phyloP scores from a whole-genome alignment of 2,888 invertebrate species.

The Hypena proboscidalis region DNA sequence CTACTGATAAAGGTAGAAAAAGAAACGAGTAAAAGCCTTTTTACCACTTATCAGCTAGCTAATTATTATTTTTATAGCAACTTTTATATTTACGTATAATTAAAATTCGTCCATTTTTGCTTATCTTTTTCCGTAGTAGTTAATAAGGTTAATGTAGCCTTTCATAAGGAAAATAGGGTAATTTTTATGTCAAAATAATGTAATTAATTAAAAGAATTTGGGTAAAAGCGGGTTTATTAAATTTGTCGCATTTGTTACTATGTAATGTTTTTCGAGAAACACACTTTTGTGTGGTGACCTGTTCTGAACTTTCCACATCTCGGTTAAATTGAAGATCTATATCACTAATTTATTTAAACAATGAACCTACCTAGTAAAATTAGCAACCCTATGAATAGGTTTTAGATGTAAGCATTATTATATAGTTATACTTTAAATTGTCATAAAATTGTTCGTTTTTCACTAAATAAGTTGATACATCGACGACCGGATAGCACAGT shows the following conservation, averaged over 20 bases:
- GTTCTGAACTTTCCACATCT: no score
- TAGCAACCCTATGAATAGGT: no score
- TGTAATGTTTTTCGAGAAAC: slow-evolving; percentile 16
- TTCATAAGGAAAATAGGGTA: slow-evolving; percentile 50
- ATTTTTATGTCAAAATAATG: slow-evolving; percentile 47
- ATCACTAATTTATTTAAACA: no score
- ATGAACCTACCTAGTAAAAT: no score
- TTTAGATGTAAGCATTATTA: no score
- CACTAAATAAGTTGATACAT: no score
- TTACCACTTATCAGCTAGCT: slow-evolving; percentile 62
- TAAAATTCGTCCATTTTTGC: slow-evolving; percentile 43
- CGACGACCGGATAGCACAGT: no score
- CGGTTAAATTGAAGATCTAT: no score
- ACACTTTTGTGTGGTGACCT: background rate
- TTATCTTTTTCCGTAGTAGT: slow-evolving; percentile 51
- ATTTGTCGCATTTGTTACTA: slow-evolving; percentile 20
- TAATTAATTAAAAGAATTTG: slow-evolving; percentile 45
- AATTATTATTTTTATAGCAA: slow-evolving; percentile 73
- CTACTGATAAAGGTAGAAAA: slow-evolving; percentile 27
- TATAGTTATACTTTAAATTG: no score
- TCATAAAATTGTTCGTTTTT: no score
- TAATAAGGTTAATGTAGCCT: slow-evolving; percentile 52
- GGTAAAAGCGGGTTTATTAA: slow-evolving; percentile 21
- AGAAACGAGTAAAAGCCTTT: slow-evolving; percentile 16
- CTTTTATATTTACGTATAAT: slow-evolving; percentile 48